These are phyloP conservation scores for Oncopodura yosiiana DNA, from an alignment of 1,140 invertebrate species.

Conservation along the genomic window DNA sequence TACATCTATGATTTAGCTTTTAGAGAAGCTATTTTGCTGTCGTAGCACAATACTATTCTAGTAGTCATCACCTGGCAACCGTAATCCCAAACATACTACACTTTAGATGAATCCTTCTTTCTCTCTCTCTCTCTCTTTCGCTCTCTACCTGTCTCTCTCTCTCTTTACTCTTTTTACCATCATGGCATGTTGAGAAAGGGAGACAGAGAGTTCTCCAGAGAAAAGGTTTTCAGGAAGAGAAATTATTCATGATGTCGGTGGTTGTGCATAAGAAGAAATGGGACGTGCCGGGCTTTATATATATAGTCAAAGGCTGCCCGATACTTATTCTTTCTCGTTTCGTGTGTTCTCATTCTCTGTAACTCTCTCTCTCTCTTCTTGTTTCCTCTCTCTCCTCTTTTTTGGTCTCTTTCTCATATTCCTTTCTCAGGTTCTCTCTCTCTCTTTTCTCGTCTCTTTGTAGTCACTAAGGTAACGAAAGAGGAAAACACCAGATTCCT, in stretches of 20 bases:
- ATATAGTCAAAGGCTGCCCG: too few relatives aligned
- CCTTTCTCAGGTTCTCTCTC: not conserved
- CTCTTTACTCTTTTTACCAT: not conserved
- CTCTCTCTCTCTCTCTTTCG: not conserved
- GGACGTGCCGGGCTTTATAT: conserved; percentile 24
- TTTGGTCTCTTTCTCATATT: conserved; percentile 4
- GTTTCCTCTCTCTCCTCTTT: conserved; percentile 2
- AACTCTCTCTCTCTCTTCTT: conserved; percentile 20
- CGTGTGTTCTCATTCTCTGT: too few relatives aligned
- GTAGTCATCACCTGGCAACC: conserved; percentile 26
- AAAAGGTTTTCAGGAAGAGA: too few relatives aligned
- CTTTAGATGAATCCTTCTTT: conserved; percentile 6
- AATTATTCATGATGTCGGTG: conserved; percentile 33
- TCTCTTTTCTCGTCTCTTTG: not conserved
- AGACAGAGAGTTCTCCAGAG: conserved; percentile 10
- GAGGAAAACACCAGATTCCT: conserved; percentile 22
- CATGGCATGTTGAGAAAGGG: not conserved
- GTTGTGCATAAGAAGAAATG: conserved; percentile 19
- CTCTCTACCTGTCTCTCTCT: not conserved
- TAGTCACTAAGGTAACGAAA: conserved; percentile 20
- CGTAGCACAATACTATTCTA: conserved; percentile 24
- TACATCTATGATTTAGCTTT: too few relatives aligned
- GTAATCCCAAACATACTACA: conserved; percentile 25
- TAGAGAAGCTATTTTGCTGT: too few relatives aligned
- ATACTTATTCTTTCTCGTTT: too few relatives aligned